These are phyloP conservation scores for Cacoxenus indagator DNA, from an alignment of 2,888 invertebrate genomes.

Conservation along the genomic window DNA sequence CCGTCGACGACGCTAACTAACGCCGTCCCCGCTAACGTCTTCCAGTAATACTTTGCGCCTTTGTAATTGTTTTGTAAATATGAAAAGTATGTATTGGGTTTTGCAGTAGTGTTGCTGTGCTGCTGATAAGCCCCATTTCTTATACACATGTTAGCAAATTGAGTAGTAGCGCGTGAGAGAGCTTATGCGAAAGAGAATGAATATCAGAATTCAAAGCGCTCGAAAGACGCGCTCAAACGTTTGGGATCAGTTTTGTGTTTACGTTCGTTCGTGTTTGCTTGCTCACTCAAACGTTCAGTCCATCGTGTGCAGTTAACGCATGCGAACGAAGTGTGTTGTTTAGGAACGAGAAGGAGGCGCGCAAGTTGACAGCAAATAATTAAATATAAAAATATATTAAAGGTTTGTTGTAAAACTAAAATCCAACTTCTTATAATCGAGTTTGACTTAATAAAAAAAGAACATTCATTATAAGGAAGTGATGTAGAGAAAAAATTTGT, in stretches of 20 bases:
- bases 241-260: neutral
- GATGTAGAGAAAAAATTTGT: too few species aligned
- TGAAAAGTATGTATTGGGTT: too few species aligned
- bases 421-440: too few species aligned
- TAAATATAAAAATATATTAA: neutral
- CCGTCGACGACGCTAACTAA: slow-evolving; percentile 17
- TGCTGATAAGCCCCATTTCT: neutral
- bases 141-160: neutral
- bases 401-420: too few species aligned
- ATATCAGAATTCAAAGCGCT: neutral
- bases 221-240: neutral
- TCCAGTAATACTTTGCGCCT: neutral
- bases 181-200: neutral
- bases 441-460: neutral
- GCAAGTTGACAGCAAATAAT: slow-evolving; percentile 2
- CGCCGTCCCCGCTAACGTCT: neutral
- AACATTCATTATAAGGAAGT: too few species aligned
- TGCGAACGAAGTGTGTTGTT: too few species aligned
- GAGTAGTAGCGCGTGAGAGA: too few species aligned
- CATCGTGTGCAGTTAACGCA: too few species aligned
- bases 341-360: neutral
- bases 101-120: neutral
- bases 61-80: neutral
- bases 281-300: too few species aligned
- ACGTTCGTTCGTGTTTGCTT: neutral